Percentiles rank a stretch among this genome's conserved stretches.
These are phyloP conservation scores for Teleiodes luculella DNA, from an alignment of 2,888 invertebrate species.

Conservation along the genomic window DNA sequence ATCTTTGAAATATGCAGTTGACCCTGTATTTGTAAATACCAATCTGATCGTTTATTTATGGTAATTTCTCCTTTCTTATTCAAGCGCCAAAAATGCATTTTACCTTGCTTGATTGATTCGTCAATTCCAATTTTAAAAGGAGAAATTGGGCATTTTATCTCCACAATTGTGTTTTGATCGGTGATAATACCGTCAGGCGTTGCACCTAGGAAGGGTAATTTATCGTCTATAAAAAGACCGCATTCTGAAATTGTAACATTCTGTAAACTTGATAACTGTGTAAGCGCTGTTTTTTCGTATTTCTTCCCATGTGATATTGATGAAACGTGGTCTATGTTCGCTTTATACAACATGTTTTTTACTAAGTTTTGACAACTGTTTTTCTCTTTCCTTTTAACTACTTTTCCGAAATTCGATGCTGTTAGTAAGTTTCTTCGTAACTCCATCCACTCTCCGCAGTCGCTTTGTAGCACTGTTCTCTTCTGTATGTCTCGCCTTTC, in stretches of 20 bases:
- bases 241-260: slow-evolving; percentile 7
- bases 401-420: slow-evolving; percentile 24
- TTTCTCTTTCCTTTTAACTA: slow-evolving; percentile 19
- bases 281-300: slow-evolving; percentile 6
- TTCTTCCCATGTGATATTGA: slow-evolving; percentile 13
- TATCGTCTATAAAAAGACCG: slow-evolving; percentile 16
- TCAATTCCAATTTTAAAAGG: slow-evolving; percentile 12
- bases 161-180: slow-evolving; percentile 8
- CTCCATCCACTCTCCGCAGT: slow-evolving; percentile 24
- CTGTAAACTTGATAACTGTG: slow-evolving; percentile 9
- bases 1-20: slow-evolving; percentile 5
- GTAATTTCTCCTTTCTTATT: slow-evolving; percentile 4
- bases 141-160: slow-evolving; percentile 17
- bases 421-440: slow-evolving; percentile 21
- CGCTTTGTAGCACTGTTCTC: slow-evolving; percentile 20
- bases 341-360: slow-evolving; percentile 12
- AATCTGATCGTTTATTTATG: slow-evolving; percentile 1
- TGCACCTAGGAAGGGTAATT: slow-evolving; percentile 16
- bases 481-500: slow-evolving; percentile 15
- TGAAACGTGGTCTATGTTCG: slow-evolving; percentile 7
- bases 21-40: slow-evolving; percentile 10
- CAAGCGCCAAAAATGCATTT: slow-evolving; percentile 11
- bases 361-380: slow-evolving; percentile 6
- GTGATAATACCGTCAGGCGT: slow-evolving; percentile 17
- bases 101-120: slow-evolving; percentile 13